Base-by-base conservation (phyloP, 2,888 invertebrate genomes). In the Eupithecia abbreviata region DNA sequence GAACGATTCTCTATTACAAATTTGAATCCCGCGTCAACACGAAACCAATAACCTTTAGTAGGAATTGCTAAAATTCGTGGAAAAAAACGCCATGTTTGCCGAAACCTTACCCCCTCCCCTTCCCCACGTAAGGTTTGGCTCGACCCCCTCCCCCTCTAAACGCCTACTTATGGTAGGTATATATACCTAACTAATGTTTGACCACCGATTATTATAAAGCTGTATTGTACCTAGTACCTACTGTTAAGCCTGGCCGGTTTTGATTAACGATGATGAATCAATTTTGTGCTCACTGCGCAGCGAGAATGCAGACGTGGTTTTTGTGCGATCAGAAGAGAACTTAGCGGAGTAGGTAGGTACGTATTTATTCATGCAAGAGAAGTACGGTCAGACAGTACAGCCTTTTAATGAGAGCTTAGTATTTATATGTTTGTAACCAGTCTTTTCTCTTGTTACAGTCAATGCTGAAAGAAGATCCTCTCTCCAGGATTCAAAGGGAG, bases 401-500 rank as follows among this genome's bases (percentile, higher is more conserved):
- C 13, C 65, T 41, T 2, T 15, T n/a, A 10, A 12, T 30, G 10
- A 15, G 2, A 13, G 15, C 2, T 15, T 7, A 6, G 13, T 66
- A 42, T 66, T 66, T 66, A 66, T 41, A 42, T 4, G 2, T 42
- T 66, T 66, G 41, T 30, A 66, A 42, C 66, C 42, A 7, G 42
- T 66, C 15, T 66, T 69, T 74, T 83, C 71, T 84, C 88, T 85
- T 86, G 87, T 94, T 93, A 71, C 93, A 96, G 95, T 91, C 93
- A 82, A 90, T 95, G 87, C 91, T 96, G 90, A 96, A 96, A 91
- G 96, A 97, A 89, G 96, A 97, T 92, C 97, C 97, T 81, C 95
- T 97, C 86, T 96, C 96, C 87, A 96, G 98, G 90, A 98, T 98
- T 90, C 98, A 98, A 93, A 96, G 97, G 88, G 98, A 98, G 96